Base-by-base conservation (phyloP, 2,113 vertebrate species). In the Ctenodactylus gundi region DNA sequence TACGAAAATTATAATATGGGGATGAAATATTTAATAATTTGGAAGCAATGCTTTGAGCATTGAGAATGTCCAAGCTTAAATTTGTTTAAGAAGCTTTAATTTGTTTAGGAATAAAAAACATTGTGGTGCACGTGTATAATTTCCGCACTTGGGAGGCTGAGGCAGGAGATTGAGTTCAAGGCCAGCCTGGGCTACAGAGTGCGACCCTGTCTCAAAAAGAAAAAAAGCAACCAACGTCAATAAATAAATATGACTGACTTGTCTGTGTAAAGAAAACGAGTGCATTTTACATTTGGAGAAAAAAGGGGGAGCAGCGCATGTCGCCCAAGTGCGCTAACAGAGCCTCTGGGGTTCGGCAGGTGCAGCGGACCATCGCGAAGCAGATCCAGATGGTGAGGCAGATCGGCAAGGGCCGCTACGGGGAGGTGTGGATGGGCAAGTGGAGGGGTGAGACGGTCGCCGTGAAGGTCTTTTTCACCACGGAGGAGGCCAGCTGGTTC, bases 341-440 rank as follows among this genome's bases (percentile, higher is more conserved):
- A 14, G 18, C n/a, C 0, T 90, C 96, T 25, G 93, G 85, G 87
- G 10, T 96, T 97, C 97, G 12, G 46, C 97, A 99, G 99, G 99
- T 99, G 81, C 99, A 99, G 98, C 99, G 99, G 97, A 99, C 99
- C 2, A 99, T 99, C 20, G 99, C 99, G 68, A 99, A 99, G 97
- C 99, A 99, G 98, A 99, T 99, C 98, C 99, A 99, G 94, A 99
- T 99, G 99, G 99, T 99, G 95, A 99, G 99, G 96, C 99, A 99
- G 98, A 99, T 99, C 73, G 99, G 99, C 17, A 99, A 99, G 98
- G 99, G 99, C 57, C 98, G 99, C 92, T 99, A 99, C 3, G 99
- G 99, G 70, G 99, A 99, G 96, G 99, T 99, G 81, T 99, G 99
- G 99, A 99, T 99, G 99, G 99, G 99, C 77, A 98, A 98, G 95